These are phyloP conservation scores for Chelmon rostratus DNA, from an alignment of 2,797 vertebrate species.

Conservation along the genomic window DNA sequence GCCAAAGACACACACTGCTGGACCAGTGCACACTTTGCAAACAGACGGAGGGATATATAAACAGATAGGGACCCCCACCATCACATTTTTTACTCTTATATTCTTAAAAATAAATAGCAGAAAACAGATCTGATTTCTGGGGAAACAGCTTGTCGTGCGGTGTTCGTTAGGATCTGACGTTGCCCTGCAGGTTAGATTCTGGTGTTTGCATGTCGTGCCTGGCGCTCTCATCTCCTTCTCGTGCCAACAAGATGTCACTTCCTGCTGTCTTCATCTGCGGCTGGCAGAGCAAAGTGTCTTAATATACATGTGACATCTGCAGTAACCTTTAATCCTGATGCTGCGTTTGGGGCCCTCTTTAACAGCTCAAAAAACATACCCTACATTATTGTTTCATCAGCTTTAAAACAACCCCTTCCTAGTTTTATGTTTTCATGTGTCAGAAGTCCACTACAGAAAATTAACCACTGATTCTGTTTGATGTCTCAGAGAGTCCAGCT, in stretches of 20 bases:
- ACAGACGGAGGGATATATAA: background rate
- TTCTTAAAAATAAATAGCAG: background rate
- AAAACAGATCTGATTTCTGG: conserved; percentile 9
- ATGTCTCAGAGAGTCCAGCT: background rate
- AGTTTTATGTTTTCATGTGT: background rate
- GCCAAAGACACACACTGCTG: conserved; percentile 36
- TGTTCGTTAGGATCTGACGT: conserved; percentile 31
- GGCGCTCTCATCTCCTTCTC: conserved; percentile 35
- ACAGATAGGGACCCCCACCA: background rate
- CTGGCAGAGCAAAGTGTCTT: conserved; percentile 20
- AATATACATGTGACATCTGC: conserved; percentile 1
- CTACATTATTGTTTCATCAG: background rate
- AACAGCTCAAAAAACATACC: background rate
- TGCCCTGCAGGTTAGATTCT: conserved; percentile 44
- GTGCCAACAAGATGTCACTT: conserved; percentile 61
- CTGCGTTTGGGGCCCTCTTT: background rate
- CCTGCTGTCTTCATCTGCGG: conserved; percentile 31
- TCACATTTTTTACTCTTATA: background rate
- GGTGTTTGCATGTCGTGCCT: conserved; percentile 27
- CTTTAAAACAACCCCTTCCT: background rate
- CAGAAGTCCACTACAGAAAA: background rate
- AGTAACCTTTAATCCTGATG: background rate
- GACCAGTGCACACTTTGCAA: background rate
- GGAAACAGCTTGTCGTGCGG: conserved; percentile 27
- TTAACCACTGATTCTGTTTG: background rate